Conservation (phyloP, 2,797 vertebrate genomes). For the Dipus sagitta region DNA sequence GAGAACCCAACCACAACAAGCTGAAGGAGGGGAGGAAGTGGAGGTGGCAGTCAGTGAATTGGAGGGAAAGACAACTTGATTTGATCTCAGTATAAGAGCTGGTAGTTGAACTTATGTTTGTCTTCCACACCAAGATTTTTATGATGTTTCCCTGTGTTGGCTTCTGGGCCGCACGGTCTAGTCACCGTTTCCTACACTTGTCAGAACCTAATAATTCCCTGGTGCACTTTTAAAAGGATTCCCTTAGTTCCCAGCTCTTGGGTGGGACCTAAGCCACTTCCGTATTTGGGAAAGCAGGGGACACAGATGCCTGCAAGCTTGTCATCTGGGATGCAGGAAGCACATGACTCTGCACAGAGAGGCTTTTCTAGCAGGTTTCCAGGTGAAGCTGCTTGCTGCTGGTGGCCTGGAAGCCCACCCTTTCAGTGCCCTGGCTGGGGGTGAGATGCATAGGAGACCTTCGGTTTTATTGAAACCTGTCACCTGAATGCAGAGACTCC, state of each 20-base stretch:
- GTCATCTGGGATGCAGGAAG: neutral
- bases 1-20: neutral
- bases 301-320: neutral
- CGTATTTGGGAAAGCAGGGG: neutral
- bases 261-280: slow-evolving; percentile 1
- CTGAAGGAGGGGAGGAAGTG: too few relatives aligned
- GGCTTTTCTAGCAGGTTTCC: neutral
- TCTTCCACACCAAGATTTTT: neutral
- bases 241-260: neutral
- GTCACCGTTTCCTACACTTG: slow-evolving; percentile 24
- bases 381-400: neutral
- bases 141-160: neutral
- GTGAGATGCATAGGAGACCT: neutral
- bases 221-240: slow-evolving; percentile 4
- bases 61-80: neutral
- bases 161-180: neutral
- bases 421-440: neutral
- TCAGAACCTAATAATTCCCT: slow-evolving; percentile 7
- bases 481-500: too few relatives aligned
- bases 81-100: neutral
- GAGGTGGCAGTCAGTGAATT: neutral
- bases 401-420: neutral
- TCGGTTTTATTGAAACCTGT: neutral
- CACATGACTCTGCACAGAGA: neutral
- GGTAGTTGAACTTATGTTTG: slow-evolving; percentile 9